Conservation (phyloP, 2,113 vertebrate species). For the Chloropsis hardwickii region DNA sequence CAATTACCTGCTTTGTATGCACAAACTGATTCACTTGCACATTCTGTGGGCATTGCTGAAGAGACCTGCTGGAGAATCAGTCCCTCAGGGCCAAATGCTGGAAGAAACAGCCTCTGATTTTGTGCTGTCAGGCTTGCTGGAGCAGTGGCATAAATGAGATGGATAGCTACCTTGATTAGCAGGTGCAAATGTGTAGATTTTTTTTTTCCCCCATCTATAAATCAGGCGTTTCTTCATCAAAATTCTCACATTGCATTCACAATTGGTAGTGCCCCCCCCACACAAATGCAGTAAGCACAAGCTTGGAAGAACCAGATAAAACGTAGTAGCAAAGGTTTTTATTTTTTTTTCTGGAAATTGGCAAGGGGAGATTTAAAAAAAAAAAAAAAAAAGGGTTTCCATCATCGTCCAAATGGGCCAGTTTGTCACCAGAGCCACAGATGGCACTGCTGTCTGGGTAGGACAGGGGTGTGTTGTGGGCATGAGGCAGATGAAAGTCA, state of each 20-base stretch:
- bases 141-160: constrained; percentile 60
- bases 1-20: constrained; percentile 63
- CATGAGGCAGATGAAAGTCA: neutral
- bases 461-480: neutral
- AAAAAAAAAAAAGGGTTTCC: neutral
- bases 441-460: neutral
- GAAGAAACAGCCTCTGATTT: constrained; percentile 55
- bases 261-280: neutral
- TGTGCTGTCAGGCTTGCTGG: constrained; percentile 36
- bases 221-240: neutral
- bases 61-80: constrained; percentile 62
- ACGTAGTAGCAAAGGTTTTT: neutral
- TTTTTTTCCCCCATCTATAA: neutral
- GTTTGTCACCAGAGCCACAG: constrained; percentile 30
- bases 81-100: constrained; percentile 48
- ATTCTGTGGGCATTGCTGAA: constrained; percentile 45
- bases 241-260: neutral
- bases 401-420: neutral
- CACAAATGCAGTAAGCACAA: neutral
- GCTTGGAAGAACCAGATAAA: neutral
- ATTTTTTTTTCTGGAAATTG: neutral
- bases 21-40: constrained; percentile 28
- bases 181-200: neutral
- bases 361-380: neutral
- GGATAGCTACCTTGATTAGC: constrained; percentile 62